Conservation (phyloP, 1,140 invertebrate species). For the Leptinotarsa texana region DNA sequence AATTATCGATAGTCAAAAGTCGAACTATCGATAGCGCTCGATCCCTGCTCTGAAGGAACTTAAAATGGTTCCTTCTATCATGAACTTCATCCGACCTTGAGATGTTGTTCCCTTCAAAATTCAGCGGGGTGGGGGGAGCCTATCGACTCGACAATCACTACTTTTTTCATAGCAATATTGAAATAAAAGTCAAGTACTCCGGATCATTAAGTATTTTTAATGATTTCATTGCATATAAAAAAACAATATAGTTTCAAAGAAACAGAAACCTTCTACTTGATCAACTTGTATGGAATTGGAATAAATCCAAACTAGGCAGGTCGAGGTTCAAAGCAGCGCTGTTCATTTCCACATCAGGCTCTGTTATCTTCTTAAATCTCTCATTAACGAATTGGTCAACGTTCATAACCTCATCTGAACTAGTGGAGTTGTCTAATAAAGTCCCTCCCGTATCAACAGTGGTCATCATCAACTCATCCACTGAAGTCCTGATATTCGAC, state of each 20-base stretch:
- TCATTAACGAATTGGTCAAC: conserved; percentile 54
- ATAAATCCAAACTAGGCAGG: conserved; percentile 49
- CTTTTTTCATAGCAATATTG: too few relatives aligned
- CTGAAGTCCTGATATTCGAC: conserved; percentile 37
- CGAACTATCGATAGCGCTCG: too few relatives aligned
- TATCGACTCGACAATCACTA: too few relatives aligned
- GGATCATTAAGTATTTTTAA: neutral
- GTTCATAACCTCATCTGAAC: conserved; percentile 53
- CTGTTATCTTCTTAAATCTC: conserved; percentile 51
- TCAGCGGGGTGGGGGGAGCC: too few relatives aligned
- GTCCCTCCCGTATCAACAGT: conserved; percentile 39
- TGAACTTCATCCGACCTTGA: too few relatives aligned
- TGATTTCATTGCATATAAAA: neutral
- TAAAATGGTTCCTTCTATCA: too few relatives aligned
- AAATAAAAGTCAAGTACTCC: too few relatives aligned
- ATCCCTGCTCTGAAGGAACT: too few relatives aligned
- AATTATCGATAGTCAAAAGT: too few relatives aligned
- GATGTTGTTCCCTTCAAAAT: too few relatives aligned
- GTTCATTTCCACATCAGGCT: conserved; percentile 44
- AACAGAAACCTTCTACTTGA: neutral
- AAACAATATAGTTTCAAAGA: neutral
- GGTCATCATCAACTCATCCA: conserved; percentile 48
- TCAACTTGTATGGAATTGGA: conserved; percentile 49
- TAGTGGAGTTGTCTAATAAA: conserved; percentile 49
- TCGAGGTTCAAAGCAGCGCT: conserved; percentile 44